Percentiles rank a stretch among this genome's conserved stretches.
These are phyloP conservation scores for Drosophila mauritiana DNA, from an alignment of 1,140 invertebrate species.

Conservation along the genomic window DNA sequence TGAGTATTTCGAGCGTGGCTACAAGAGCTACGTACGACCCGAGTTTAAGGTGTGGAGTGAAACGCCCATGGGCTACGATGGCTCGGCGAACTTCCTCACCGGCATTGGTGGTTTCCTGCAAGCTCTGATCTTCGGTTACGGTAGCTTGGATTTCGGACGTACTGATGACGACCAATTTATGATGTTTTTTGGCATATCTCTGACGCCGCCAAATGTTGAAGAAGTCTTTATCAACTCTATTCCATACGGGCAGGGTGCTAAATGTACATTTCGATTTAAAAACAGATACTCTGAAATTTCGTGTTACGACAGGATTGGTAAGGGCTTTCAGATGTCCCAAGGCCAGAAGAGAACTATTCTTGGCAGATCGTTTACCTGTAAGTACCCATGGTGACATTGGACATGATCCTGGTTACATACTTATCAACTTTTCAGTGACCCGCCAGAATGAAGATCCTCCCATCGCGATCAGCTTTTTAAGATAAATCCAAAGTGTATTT, in stretches of 20 bases:
- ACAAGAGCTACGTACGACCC: slow-evolving; percentile 85
- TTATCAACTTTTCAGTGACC: slow-evolving; percentile 31
- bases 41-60: slow-evolving; percentile 87
- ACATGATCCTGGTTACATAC: too few species aligned
- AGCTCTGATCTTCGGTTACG: slow-evolving; percentile 86
- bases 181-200: background rate
- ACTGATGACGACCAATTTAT: slow-evolving; percentile 38
- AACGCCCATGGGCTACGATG: slow-evolving; percentile 84
- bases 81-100: slow-evolving; percentile 86
- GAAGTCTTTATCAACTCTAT: slow-evolving; percentile 47
- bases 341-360: slow-evolving; percentile 18
- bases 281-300: slow-evolving; percentile 7
- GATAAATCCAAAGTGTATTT: slow-evolving; percentile 49
- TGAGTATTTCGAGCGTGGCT: slow-evolving; percentile 85
- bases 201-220: slow-evolving; percentile 48
- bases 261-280: slow-evolving; percentile 40
- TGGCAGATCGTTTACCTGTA: slow-evolving; percentile 40
- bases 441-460: slow-evolving; percentile 19
- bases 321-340: slow-evolving; percentile 58
- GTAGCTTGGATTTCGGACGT: slow-evolving; percentile 85
- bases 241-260: slow-evolving; percentile 15
- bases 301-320: slow-evolving; percentile 4
- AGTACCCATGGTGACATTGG: background rate
- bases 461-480: slow-evolving; percentile 32
- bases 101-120: slow-evolving; percentile 87